Percentiles rank a stretch among this genome's conserved stretches.
phyloP scores from a whole-genome alignment of 2,113 vertebrate species.

The Gavia stellata region DNA sequence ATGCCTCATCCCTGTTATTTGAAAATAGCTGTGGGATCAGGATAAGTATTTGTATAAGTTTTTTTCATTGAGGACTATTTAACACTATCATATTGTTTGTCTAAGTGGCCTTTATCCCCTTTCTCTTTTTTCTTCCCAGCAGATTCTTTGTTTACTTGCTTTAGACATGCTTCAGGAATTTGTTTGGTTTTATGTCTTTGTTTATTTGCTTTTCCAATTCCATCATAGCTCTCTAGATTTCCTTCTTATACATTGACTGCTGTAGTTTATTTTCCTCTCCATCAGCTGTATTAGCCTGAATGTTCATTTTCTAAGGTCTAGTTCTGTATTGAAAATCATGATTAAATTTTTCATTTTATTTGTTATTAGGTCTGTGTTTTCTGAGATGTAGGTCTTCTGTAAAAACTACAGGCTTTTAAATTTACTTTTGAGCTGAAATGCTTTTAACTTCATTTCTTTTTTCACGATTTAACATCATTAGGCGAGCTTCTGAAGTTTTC shows the following conservation, averaged over 20 bases:
- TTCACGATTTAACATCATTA: neutral
- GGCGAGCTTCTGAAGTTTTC: neutral
- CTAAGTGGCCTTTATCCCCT: neutral
- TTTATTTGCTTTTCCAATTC: constrained; percentile 8
- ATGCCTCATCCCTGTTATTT: neutral
- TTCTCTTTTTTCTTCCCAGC: neutral
- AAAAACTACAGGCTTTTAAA: neutral
- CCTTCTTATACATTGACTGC: neutral
- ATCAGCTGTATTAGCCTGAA: neutral
- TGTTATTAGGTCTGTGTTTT: neutral
- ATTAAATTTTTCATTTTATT: neutral
- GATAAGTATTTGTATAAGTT: neutral
- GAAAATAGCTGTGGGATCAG: neutral
- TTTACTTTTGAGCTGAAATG: neutral
- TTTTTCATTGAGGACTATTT: neutral
- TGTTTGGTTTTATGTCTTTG: neutral
- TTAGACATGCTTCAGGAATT: neutral
- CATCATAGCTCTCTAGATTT: neutral
- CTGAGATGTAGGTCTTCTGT: neutral
- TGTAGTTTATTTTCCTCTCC: neutral
- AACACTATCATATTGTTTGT: neutral
- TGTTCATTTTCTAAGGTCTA: neutral
- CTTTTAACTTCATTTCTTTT: neutral
- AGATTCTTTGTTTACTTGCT: neutral
- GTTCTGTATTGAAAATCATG: neutral